Evolutionary conservation across 2,797 vertebrate species (phyloP).

Genomic region (Epinephelus coioides): DNA sequence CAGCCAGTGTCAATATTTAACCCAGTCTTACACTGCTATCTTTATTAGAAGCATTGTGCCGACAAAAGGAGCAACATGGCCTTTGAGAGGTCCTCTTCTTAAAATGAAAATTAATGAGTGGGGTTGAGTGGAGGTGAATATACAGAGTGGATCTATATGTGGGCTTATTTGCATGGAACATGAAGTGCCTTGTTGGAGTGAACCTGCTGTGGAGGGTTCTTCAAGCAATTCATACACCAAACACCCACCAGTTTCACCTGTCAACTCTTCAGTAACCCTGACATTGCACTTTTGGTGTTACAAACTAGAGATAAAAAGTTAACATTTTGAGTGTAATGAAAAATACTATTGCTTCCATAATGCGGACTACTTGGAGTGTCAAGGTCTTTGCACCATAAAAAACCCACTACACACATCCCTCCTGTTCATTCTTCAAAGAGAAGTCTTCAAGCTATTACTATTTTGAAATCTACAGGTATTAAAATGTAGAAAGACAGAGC

Average conservation of each 20-base stretch:
- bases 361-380: slow-evolving; percentile 21
- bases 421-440: slow-evolving; percentile 1
- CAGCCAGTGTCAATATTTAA: slow-evolving; percentile 87
- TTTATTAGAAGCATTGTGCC: slow-evolving; percentile 80
- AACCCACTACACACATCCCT: neutral
- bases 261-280: slow-evolving; percentile 51
- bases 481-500: slow-evolving; percentile 45
- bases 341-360: slow-evolving; percentile 16
- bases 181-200: slow-evolving; percentile 82
- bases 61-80: slow-evolving; percentile 77
- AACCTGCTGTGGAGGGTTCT: slow-evolving; percentile 77
- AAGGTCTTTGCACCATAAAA: neutral
- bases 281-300: slow-evolving; percentile 32
- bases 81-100: slow-evolving; percentile 83
- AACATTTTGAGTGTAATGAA: slow-evolving; percentile 28
- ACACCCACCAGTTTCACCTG: slow-evolving; percentile 76
- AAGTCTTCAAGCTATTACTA: slow-evolving; percentile 8
- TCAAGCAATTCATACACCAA: slow-evolving; percentile 71
- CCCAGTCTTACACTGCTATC: slow-evolving; percentile 80
- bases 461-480: slow-evolving; percentile 5
- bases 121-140: slow-evolving; percentile 81
- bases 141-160: slow-evolving; percentile 79
- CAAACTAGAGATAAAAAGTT: slow-evolving; percentile 35
- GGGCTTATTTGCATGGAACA: slow-evolving; percentile 88
- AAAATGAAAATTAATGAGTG: slow-evolving; percentile 88